Evolutionary conservation across 2,888 invertebrate genomes (phyloP).

Genomic region (Ischnura elegans): DNA sequence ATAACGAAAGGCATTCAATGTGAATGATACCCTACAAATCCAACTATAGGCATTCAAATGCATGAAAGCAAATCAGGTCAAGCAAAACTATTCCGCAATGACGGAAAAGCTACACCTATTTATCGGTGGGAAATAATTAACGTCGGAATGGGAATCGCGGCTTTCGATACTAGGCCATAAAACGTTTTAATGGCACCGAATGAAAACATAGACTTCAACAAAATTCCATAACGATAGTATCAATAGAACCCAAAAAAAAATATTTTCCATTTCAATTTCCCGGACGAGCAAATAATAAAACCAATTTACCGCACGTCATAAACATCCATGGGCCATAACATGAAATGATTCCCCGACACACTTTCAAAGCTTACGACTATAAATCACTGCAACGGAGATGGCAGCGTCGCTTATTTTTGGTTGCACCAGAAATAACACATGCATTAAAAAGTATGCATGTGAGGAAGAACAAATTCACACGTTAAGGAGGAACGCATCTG

Average conservation of each 20-base stretch:
- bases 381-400: conserved; percentile 19
- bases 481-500: neutral
- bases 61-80: neutral
- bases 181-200: neutral
- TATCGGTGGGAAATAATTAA: neutral
- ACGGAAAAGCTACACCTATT: neutral
- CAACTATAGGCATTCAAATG: neutral
- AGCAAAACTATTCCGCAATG: neutral
- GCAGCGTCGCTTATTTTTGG: neutral
- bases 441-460: neutral
- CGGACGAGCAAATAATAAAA: conserved; percentile 18
- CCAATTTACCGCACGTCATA: conserved; percentile 48
- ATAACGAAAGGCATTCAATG: neutral
- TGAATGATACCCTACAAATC: neutral
- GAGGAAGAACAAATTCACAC: neutral
- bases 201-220: neutral
- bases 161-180: neutral
- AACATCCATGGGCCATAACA: conserved; percentile 53
- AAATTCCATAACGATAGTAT: neutral
- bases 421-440: neutral
- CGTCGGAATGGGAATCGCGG: neutral
- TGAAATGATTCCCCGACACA: conserved; percentile 5
- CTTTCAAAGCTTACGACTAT: conserved; percentile 39
- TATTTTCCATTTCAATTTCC: conserved; percentile 53
- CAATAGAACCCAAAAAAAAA: neutral